Percentiles rank a stretch among this genome's conserved stretches.
Evolutionary conservation across 1,140 invertebrate genomes (phyloP).

Genomic region (Atta cephalotes): DNA sequence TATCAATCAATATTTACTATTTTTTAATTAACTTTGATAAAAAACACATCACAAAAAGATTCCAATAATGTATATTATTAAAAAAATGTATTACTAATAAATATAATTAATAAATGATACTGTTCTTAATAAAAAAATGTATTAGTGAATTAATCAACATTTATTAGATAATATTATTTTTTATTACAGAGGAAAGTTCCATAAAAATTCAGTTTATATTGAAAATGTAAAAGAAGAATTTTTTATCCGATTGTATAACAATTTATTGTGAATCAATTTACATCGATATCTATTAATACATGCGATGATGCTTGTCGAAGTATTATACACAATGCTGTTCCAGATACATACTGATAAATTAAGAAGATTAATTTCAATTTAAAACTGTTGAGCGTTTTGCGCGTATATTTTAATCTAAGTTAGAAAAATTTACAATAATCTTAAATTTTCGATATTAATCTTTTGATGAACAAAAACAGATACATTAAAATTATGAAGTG

Average conservation of each 20-base stretch:
- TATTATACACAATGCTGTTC: slow-evolving; percentile 22
- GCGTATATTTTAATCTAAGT: slow-evolving; percentile 1
- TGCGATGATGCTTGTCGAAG: slow-evolving; percentile 19
- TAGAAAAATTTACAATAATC: neutral
- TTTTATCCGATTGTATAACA: slow-evolving; percentile 23
- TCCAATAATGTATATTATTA: neutral
- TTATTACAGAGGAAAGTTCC: neutral
- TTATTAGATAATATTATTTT: neutral
- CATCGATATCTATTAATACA: slow-evolving; percentile 25
- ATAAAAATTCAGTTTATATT: neutral
- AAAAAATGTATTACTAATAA: neutral
- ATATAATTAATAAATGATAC: slow-evolving; percentile 30
- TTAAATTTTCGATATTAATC: neutral
- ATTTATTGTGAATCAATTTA: slow-evolving; percentile 27
- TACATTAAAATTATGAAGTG: neutral
- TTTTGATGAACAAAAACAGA: neutral
- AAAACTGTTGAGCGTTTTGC: neutral
- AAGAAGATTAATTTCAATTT: slow-evolving; percentile 29
- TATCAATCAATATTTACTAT: neutral
- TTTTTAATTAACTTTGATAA: neutral
- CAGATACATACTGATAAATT: slow-evolving; percentile 22
- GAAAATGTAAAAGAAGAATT: neutral
- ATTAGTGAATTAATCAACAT: neutral
- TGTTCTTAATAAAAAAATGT: neutral
- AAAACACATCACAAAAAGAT: neutral